Percentiles rank a stretch among this genome's conserved stretches.
phyloP scores from a whole-genome alignment of 2,888 invertebrate species.

The Coenonympha glycerion region DNA sequence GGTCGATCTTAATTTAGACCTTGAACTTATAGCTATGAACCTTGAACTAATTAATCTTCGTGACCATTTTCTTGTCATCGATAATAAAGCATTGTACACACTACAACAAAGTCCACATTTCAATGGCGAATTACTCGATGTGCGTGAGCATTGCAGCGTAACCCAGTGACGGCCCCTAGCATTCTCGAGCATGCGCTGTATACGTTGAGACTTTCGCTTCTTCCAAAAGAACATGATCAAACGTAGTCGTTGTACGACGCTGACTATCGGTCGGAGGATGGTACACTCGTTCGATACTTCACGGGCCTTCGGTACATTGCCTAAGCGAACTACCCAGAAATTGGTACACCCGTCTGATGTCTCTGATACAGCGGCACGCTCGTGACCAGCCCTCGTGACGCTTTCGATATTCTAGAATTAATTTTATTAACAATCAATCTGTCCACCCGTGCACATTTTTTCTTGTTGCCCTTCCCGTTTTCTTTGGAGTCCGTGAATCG shows the following conservation, averaged over 20 bases:
- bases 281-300: slow-evolving; percentile 50
- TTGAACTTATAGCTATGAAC: no score
- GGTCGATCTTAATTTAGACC: no score
- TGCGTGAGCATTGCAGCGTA: background rate
- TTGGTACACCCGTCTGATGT: slow-evolving; percentile 31
- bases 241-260: slow-evolving; percentile 44
- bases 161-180: slow-evolving; percentile 32
- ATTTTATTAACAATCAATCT: slow-evolving; percentile 24
- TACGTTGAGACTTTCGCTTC: slow-evolving; percentile 70
- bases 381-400: slow-evolving; percentile 37
- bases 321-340: background rate
- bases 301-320: slow-evolving; percentile 10
- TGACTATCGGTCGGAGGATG: slow-evolving; percentile 74
- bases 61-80: background rate
- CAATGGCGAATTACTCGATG: background rate
- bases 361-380: slow-evolving; percentile 45
- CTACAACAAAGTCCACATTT: background rate
- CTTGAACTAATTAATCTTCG: no score
- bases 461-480: slow-evolving; percentile 24
- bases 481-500: slow-evolving; percentile 14
- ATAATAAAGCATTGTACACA: background rate
- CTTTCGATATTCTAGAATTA: slow-evolving; percentile 26
- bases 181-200: slow-evolving; percentile 72
- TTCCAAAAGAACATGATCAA: slow-evolving; percentile 49
- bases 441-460: slow-evolving; percentile 25